Percentiles rank a stretch among this genome's conserved stretches.
phyloP scores from a whole-genome alignment of 2,888 invertebrate species.

The Flexamia atlantica region DNA sequence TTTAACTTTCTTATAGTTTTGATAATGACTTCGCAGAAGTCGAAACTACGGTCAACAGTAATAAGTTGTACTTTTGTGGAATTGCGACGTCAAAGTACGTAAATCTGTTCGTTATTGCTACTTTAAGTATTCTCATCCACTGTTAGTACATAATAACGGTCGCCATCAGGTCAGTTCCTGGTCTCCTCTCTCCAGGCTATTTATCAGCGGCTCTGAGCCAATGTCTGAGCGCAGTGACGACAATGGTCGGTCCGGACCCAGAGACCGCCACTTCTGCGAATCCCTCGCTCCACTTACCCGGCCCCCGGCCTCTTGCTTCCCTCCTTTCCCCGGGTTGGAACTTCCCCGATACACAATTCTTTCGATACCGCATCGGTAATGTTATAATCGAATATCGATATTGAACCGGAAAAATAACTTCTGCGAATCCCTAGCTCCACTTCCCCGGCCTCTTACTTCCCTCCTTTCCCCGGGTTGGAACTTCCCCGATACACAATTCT shows the following conservation, averaged over 20 bases:
- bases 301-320: background rate
- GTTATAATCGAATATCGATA: too few relatives aligned
- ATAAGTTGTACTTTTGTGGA: too few relatives aligned
- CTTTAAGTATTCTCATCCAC: too few relatives aligned
- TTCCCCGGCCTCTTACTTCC: conserved; percentile 2
- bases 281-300: conserved; percentile 43
- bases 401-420: too few relatives aligned
- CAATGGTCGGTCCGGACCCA: conserved; percentile 6
- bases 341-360: too few relatives aligned
- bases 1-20: too few relatives aligned
- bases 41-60: too few relatives aligned
- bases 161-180: background rate
- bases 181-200: conserved; percentile 2
- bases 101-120: too few relatives aligned
- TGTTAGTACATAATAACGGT: background rate
- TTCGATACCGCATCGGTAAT: too few relatives aligned
- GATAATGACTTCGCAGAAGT: too few relatives aligned
- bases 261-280: conserved; percentile 47
- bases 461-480: conserved; percentile 20
- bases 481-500: too few relatives aligned
- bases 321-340: conserved; percentile 23
- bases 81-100: too few relatives aligned
- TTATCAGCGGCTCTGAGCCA: conserved; percentile 13
- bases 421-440: conserved; percentile 41
- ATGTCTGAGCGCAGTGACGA: background rate